Conservation (phyloP, 2,113 vertebrate species). For the Oreotrochilus melanogaster region DNA sequence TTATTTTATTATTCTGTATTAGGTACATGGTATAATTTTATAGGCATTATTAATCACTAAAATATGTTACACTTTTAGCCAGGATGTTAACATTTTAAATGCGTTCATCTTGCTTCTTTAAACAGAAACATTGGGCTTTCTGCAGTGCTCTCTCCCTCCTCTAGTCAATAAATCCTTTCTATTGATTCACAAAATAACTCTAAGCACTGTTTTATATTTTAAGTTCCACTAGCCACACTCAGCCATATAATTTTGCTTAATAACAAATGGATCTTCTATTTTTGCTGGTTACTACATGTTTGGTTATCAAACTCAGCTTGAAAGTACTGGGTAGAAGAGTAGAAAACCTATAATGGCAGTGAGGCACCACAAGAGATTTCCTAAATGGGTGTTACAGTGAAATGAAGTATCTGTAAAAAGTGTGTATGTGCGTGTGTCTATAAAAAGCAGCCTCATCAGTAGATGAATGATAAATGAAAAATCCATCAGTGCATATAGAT, state of each 20-base stretch:
- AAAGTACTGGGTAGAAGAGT: conserved; percentile 52
- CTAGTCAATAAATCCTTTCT: conserved; percentile 73
- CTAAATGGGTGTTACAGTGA: conserved; percentile 68
- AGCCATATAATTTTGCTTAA: conserved; percentile 74
- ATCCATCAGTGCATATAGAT: conserved; percentile 68
- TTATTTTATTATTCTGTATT: conserved; percentile 55
- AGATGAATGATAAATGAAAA: conserved; percentile 74
- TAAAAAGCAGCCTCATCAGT: conserved; percentile 71
- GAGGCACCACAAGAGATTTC: conserved; percentile 59
- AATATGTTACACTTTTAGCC: conserved; percentile 64
- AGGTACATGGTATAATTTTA: conserved; percentile 71
- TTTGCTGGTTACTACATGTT: conserved; percentile 66
- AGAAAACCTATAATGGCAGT: conserved; percentile 44
- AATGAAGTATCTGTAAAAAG: conserved; percentile 51
- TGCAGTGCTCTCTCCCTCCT: conserved; percentile 47
- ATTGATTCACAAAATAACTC: conserved; percentile 74
- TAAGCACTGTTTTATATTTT: conserved; percentile 76
- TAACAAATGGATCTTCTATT: conserved; percentile 70
- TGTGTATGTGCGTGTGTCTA: not conserved
- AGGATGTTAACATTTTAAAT: conserved; percentile 73
- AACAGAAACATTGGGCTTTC: conserved; percentile 70
- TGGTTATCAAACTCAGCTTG: conserved; percentile 66
- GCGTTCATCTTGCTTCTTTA: conserved; percentile 75
- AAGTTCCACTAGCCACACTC: conserved; percentile 63
- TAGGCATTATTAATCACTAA: conserved; percentile 71